A percentile compares a stretch with the other conserved stretches of the same genome.
Evolutionary conservation across 2,888 invertebrate species (phyloP).

Genomic region (Melolontha melolontha): DNA sequence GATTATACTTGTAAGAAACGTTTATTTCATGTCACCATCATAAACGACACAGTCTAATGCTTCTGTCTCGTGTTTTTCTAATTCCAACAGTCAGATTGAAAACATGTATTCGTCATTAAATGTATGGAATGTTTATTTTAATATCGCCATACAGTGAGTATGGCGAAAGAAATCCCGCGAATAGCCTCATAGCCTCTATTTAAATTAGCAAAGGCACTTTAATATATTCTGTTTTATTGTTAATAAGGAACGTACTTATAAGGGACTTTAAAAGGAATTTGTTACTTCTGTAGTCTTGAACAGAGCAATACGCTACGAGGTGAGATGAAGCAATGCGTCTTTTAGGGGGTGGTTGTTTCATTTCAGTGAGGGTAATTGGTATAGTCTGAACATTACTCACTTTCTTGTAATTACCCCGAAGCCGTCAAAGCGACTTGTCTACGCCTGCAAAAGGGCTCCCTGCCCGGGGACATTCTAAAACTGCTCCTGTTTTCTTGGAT

Average conservation of each 20-base stretch:
- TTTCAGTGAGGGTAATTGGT: slow-evolving; percentile 61
- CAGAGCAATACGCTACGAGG: slow-evolving; percentile 37
- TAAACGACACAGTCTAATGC: slow-evolving; percentile 25
- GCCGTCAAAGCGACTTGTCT: slow-evolving; percentile 65
- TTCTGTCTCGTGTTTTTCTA: neutral
- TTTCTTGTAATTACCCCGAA: slow-evolving; percentile 64
- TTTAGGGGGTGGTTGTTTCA: slow-evolving; percentile 35
- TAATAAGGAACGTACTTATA: neutral
- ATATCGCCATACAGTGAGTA: too few relatives aligned
- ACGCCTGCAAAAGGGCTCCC: slow-evolving; percentile 61
- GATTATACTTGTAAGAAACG: slow-evolving; percentile 37
- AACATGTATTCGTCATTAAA: too few relatives aligned
- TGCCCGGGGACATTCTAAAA: slow-evolving; percentile 60
- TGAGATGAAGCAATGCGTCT: slow-evolving; percentile 43
- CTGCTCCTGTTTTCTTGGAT: slow-evolving; percentile 56
- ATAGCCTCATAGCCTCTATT: neutral
- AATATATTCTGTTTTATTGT: slow-evolving; percentile 11
- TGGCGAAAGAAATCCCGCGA: slow-evolving; percentile 15
- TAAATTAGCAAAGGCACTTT: slow-evolving; percentile 14
- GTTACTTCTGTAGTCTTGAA: slow-evolving; percentile 2
- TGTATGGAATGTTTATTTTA: slow-evolving; percentile 27
- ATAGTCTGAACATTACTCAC: slow-evolving; percentile 64
- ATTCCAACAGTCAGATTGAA: too few relatives aligned
- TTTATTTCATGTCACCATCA: slow-evolving; percentile 43
- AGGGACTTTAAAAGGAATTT: slow-evolving; percentile 11